These are phyloP conservation scores for Brachirus orientalis DNA, from an alignment of 2,113 vertebrate genomes.

Conservation along the genomic window DNA sequence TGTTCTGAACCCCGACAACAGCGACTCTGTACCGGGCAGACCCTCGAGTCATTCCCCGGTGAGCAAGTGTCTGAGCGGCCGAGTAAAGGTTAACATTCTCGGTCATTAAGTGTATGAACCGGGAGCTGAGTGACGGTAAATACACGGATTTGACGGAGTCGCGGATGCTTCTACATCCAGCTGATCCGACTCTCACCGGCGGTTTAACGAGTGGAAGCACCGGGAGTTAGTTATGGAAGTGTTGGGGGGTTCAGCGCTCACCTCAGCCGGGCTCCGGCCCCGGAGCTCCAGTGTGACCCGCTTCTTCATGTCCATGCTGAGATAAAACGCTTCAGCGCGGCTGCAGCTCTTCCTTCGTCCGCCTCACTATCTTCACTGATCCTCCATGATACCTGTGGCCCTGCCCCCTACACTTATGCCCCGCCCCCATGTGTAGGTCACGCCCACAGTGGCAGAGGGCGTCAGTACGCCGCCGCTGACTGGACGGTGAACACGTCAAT, in stretches of 20 bases:
- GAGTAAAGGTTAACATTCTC: no score
- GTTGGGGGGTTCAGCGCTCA: conserved; percentile 57
- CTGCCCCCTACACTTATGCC: conserved; percentile 77
- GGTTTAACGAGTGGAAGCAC: neutral
- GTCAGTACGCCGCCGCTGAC: conserved; percentile 20
- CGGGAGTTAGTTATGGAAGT: neutral
- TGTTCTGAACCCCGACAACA: no score
- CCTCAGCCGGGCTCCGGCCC: conserved; percentile 88
- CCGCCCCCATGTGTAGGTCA: conserved; percentile 39
- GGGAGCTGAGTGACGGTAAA: neutral
- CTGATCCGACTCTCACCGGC: no score
- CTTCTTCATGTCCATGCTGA: conserved; percentile 90
- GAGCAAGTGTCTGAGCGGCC: no score
- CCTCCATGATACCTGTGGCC: conserved; percentile 92
- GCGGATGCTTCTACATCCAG: neutral
- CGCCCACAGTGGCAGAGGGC: conserved; percentile 67
- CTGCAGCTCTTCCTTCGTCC: conserved; percentile 81
- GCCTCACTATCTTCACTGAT: conserved; percentile 86
- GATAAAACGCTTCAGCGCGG: neutral
- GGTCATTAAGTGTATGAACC: no score
- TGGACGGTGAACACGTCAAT: conserved; percentile 48
- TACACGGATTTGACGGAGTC: neutral
- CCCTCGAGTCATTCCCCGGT: no score
- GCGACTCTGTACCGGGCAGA: no score
- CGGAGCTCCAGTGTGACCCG: conserved; percentile 87